phyloP scores from a whole-genome alignment of 2,113 vertebrate genomes.

The Talpa occidentalis region DNA sequence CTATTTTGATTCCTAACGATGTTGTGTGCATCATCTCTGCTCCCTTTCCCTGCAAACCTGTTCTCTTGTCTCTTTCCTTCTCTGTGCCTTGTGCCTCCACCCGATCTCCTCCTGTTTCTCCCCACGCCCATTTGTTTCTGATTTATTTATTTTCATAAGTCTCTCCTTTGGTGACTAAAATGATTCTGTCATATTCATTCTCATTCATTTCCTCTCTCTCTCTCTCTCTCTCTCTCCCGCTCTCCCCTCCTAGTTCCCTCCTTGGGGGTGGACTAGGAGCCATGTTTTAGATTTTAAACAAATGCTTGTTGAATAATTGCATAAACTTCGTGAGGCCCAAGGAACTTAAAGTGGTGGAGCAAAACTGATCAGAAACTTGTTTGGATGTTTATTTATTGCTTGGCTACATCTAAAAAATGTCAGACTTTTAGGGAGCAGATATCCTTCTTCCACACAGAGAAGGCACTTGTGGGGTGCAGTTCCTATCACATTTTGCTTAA shows the following conservation, averaged over 20 bases:
- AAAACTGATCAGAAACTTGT: not conserved
- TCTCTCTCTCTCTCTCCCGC: not conserved
- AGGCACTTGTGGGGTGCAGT: not conserved
- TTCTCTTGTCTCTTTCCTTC: not conserved
- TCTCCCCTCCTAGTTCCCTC: not conserved
- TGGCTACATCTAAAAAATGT: not conserved
- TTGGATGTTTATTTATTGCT: not conserved
- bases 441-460: not conserved
- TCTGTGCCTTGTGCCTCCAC: not conserved
- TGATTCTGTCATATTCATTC: not conserved
- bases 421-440: not conserved
- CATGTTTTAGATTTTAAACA: conserved; percentile 13
- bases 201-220: no score
- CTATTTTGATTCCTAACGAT: not conserved
- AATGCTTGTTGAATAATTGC: not conserved
- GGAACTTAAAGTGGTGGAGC: not conserved
- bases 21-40: not conserved
- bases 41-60: not conserved
- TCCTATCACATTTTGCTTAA: not conserved
- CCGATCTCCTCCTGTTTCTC: no score
- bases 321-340: not conserved
- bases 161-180: not conserved
- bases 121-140: not conserved
- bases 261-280: not conserved
- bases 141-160: not conserved